phyloP scores from a whole-genome alignment of 2,888 invertebrate genomes.

The Camptogramma bilineatum region DNA sequence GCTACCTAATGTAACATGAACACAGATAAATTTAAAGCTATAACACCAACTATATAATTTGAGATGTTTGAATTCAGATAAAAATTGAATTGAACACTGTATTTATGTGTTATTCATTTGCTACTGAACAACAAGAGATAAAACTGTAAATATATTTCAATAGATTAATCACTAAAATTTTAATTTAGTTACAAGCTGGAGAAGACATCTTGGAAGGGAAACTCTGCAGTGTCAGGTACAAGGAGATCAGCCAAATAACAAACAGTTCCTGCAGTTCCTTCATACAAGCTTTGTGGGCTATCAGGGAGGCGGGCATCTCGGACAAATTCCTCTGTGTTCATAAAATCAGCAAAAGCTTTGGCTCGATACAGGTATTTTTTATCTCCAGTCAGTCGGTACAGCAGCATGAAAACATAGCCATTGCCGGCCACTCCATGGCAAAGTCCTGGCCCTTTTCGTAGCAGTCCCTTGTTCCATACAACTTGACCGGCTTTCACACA shows the following conservation, averaged over 20 bases:
- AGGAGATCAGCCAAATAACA: conserved; percentile 92
- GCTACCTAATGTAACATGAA: conserved; percentile 25
- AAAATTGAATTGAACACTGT: conserved; percentile 19
- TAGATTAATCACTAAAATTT: conserved; percentile 43
- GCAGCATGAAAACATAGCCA: conserved; percentile 91
- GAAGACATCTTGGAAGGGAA: conserved; percentile 93
- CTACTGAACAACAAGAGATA: conserved; percentile 14
- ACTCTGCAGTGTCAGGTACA: conserved; percentile 89
- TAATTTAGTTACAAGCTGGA: conserved; percentile 50
- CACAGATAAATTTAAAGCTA: conserved; percentile 29
- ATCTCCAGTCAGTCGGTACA: conserved; percentile 91
- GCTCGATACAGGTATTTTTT: conserved; percentile 90
- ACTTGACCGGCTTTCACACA: conserved; percentile 89
- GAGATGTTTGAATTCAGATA: conserved; percentile 26
- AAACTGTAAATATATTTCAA: conserved; percentile 38
- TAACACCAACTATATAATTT: conserved; percentile 25
- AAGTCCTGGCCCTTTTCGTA: conserved; percentile 95
- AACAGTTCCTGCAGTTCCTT: conserved; percentile 94
- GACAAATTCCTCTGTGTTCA: conserved; percentile 88
- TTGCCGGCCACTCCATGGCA: conserved; percentile 95
- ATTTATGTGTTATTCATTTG: conserved; percentile 7
- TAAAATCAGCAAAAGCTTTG: conserved; percentile 90
- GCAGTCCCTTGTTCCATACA: conserved; percentile 93
- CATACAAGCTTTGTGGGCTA: conserved; percentile 92
- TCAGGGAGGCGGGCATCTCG: conserved; percentile 91